phyloP scores from a whole-genome alignment of 2,888 invertebrate species.

The Lasiommata megera region DNA sequence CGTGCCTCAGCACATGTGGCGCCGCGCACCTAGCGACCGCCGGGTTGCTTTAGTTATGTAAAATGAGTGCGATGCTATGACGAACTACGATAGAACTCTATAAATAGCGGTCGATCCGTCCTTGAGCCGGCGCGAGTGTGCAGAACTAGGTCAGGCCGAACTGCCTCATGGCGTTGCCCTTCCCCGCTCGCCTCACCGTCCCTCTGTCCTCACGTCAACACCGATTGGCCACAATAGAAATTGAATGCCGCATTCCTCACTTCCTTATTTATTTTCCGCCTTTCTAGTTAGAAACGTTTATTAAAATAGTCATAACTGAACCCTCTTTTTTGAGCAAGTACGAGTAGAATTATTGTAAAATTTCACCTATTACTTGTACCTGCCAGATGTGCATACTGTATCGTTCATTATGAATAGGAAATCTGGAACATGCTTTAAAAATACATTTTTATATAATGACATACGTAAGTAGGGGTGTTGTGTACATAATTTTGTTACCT shows the following conservation, averaged over 20 bases:
- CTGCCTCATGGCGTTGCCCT: conserved; percentile 55
- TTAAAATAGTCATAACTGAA: conserved; percentile 15
- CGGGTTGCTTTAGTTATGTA: conserved; percentile 69
- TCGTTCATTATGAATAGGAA: conserved; percentile 43
- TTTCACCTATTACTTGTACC: conserved; percentile 20
- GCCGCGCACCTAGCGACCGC: conserved; percentile 55
- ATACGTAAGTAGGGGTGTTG: conserved; percentile 36
- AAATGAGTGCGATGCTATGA: conserved; percentile 67
- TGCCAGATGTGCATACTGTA: conserved; percentile 48
- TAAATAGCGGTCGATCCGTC: conserved; percentile 79
- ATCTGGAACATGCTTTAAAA: conserved; percentile 36
- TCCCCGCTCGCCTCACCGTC: conserved; percentile 46
- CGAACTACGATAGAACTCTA: conserved; percentile 73
- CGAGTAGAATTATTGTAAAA: conserved; percentile 7
- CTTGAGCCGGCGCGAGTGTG: conserved; percentile 72
- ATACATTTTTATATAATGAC: conserved; percentile 33
- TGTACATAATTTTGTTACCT: conserved; percentile 63
- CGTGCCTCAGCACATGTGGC: conserved; percentile 43
- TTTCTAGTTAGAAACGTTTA: conserved; percentile 31
- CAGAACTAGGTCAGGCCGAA: conserved; percentile 74
- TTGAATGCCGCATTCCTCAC: conserved; percentile 40
- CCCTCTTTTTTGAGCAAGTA: conserved; percentile 8
- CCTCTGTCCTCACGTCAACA: conserved; percentile 38
- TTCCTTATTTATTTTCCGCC: conserved; percentile 42
- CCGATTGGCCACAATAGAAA: conserved; percentile 40